Percentiles rank a stretch among this genome's conserved stretches.
Conservation (phyloP, 2,888 invertebrate genomes). For the Acholoe squamosa region DNA sequence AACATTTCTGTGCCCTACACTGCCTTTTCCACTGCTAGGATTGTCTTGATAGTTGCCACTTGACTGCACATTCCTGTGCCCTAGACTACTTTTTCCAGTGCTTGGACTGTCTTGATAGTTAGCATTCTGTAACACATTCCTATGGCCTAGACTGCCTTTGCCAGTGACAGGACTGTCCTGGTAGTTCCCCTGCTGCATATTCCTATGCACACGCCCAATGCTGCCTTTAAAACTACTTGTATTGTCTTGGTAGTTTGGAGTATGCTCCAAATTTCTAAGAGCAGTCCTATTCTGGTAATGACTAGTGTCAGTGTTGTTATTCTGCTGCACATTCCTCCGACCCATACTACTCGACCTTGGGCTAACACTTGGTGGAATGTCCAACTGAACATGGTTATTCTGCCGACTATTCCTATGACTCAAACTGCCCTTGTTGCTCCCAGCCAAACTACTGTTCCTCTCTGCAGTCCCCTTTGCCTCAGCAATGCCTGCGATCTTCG, state of each 20-base stretch:
- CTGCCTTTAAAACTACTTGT: conserved; percentile 27
- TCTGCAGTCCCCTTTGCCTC: neutral
- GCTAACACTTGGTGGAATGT: no score
- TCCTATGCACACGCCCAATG: neutral
- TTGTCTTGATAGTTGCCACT: neutral
- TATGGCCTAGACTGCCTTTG: no score
- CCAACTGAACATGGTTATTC: no score
- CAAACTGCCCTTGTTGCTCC: neutral
- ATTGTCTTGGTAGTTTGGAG: neutral
- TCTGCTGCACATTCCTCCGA: neutral
- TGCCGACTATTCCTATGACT: neutral
- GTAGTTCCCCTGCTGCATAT: neutral
- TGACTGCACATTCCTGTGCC: neutral
- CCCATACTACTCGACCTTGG: neutral
- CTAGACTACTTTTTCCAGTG: neutral
- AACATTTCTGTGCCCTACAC: neutral
- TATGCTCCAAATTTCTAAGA: neutral
- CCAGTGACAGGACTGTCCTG: no score
- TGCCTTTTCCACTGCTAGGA: neutral
- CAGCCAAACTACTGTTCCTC: neutral
- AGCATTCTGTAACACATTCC: neutral
- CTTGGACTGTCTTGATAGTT: neutral
- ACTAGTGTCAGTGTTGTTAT: neutral
- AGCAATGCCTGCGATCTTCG: neutral
- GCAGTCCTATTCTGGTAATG: neutral